Evolutionary conservation across 1,140 invertebrate species (phyloP).

Genomic region (Drosophila hydei): DNA sequence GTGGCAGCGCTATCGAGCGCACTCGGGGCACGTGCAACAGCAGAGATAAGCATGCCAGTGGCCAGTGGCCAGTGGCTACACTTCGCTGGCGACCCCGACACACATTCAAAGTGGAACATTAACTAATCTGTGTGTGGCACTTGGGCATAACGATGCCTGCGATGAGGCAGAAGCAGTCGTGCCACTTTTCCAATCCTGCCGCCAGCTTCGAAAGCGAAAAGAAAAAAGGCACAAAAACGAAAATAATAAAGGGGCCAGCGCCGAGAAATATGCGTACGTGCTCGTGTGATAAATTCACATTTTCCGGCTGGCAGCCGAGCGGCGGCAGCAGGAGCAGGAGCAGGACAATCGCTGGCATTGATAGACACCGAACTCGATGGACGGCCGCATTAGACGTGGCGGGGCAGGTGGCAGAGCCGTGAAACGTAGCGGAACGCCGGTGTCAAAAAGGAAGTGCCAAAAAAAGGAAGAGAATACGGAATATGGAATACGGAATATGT

Average conservation of each 20-base stretch:
- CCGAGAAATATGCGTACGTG: conserved; percentile 73
- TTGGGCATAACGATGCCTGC: conserved; percentile 48
- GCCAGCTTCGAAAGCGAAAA: background rate
- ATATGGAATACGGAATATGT: background rate
- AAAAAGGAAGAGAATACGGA: conserved; percentile 27
- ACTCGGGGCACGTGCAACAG: conserved; percentile 31
- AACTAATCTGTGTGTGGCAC: conserved; percentile 66
- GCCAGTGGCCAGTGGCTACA: conserved; percentile 18
- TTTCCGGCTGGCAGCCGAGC: conserved; percentile 68
- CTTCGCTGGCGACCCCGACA: conserved; percentile 40
- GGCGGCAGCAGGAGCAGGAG: conserved; percentile 18
- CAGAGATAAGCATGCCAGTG: conserved; percentile 37
- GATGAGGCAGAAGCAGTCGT: conserved; percentile 48
- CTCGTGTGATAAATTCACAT: conserved; percentile 82
- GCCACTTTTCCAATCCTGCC: conserved; percentile 32
- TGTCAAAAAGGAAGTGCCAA: conserved; percentile 77
- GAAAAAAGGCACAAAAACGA: background rate
- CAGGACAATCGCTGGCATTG: conserved; percentile 68
- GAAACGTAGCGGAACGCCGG: conserved; percentile 78
- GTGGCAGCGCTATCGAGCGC: conserved; percentile 1
- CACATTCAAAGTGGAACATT: conserved; percentile 72
- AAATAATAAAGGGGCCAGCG: conserved; percentile 24
- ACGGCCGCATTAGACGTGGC: conserved; percentile 27
- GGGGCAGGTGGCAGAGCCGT: conserved; percentile 49
- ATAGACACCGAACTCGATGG: conserved; percentile 53